These are phyloP conservation scores for Danaus plexippus DNA, from an alignment of 1,140 invertebrate genomes.

Conservation along the genomic window DNA sequence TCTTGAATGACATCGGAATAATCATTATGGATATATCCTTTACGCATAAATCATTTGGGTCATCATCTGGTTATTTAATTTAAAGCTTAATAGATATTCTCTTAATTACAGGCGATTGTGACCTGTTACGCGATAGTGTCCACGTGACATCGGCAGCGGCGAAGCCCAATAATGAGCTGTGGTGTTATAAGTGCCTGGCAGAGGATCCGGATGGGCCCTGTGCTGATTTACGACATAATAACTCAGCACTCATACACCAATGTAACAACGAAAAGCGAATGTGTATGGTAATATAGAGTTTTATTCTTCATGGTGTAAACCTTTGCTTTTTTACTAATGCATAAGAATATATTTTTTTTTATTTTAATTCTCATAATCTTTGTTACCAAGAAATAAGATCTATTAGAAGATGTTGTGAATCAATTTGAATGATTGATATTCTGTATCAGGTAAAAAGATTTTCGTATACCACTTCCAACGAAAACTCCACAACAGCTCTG, in stretches of 20 bases:
- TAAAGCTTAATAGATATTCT: too few species aligned
- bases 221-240: constrained; percentile 75
- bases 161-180: constrained; percentile 81
- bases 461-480: constrained; percentile 85
- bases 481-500: constrained; percentile 81
- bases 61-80: too few species aligned
- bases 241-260: constrained; percentile 77
- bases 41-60: too few species aligned
- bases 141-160: constrained; percentile 84
- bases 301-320: too few species aligned
- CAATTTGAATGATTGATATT: not conserved
- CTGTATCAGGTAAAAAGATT: constrained; percentile 82
- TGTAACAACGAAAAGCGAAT: constrained; percentile 82
- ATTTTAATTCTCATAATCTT: too few species aligned
- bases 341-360: too few species aligned
- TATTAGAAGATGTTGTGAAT: too few species aligned
- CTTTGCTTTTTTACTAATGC: too few species aligned
- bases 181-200: constrained; percentile 85
- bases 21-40: too few species aligned
- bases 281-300: constrained; percentile 77
- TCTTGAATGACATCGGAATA: too few species aligned
- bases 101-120: constrained; percentile 30
- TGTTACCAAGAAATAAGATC: too few species aligned
- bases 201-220: constrained; percentile 81
- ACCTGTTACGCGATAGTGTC: constrained; percentile 72